Percentiles rank a stretch among this genome's conserved stretches.
phyloP scores from a whole-genome alignment of 2,113 vertebrate species.

The Sturnira hondurensis region DNA sequence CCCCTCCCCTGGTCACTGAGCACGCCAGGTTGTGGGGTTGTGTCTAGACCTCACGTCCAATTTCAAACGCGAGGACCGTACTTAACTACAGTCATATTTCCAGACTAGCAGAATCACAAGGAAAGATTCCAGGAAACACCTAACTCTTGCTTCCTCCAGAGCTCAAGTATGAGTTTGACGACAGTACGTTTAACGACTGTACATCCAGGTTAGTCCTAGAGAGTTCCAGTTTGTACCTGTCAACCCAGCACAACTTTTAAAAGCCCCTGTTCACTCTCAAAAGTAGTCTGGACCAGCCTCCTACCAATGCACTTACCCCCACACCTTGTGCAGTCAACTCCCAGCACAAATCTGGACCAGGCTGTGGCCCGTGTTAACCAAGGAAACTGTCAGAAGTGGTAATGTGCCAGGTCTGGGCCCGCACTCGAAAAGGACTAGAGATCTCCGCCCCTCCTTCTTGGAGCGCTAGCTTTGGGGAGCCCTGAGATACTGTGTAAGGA shows the following conservation, averaged over 20 bases:
- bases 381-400: not conserved
- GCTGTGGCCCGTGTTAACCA: too few relatives aligned
- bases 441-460: not conserved
- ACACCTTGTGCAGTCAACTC: fast-evolving
- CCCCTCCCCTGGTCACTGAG: not conserved
- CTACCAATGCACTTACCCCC: not conserved
- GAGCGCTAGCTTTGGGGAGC: not conserved
- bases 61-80: not conserved
- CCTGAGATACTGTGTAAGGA: not conserved
- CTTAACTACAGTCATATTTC: not conserved
- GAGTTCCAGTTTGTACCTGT: not conserved
- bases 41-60: not conserved
- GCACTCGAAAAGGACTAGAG: not conserved
- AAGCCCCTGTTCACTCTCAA: not conserved
- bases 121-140: not conserved
- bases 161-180: not conserved
- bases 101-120: not conserved
- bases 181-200: not conserved
- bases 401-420: not conserved
- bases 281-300: not conserved
- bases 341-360: not conserved
- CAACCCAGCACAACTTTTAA: not conserved
- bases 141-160: not conserved
- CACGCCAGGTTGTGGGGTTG: not conserved
- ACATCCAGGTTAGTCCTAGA: not conserved